These are phyloP conservation scores for Siniperca chuatsi DNA, from an alignment of 2,113 vertebrate genomes.

Conservation along the genomic window DNA sequence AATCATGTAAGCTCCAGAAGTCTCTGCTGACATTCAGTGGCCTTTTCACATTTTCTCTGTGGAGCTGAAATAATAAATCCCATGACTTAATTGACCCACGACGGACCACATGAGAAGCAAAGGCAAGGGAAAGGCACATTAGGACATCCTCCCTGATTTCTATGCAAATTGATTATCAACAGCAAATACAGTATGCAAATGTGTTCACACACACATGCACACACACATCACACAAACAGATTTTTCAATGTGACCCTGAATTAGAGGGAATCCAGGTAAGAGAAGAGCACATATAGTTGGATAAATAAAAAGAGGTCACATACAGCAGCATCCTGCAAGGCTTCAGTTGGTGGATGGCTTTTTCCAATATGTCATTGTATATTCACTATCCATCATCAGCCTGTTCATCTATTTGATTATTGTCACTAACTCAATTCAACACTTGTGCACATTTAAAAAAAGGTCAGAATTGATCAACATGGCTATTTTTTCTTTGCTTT, in stretches of 20 bases:
- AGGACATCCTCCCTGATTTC: slow-evolving; percentile 59
- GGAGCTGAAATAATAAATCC: slow-evolving; percentile 81
- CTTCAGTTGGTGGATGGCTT: background rate
- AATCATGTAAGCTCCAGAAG: slow-evolving; percentile 77
- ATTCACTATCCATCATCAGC: background rate
- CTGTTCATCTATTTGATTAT: background rate
- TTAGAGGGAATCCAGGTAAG: background rate
- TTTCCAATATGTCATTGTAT: background rate
- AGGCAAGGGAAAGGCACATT: slow-evolving; percentile 22
- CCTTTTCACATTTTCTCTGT: slow-evolving; percentile 83
- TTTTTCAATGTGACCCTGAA: background rate
- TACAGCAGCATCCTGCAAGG: background rate
- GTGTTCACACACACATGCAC: background rate
- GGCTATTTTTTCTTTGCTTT: too few species aligned
- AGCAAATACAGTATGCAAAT: slow-evolving; percentile 20
- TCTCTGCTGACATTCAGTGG: slow-evolving; percentile 80
- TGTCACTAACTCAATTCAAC: background rate
- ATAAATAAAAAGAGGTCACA: background rate
- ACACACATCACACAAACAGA: background rate
- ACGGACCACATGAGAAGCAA: slow-evolving; percentile 42
- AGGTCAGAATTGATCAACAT: background rate
- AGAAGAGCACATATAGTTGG: too few species aligned
- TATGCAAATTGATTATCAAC: slow-evolving; percentile 74
- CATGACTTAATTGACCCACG: slow-evolving; percentile 70
- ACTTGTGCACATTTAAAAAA: background rate